phyloP scores from a whole-genome alignment of 92 coral and sea anemone species.

The Pocillopora meandrina region DNA sequence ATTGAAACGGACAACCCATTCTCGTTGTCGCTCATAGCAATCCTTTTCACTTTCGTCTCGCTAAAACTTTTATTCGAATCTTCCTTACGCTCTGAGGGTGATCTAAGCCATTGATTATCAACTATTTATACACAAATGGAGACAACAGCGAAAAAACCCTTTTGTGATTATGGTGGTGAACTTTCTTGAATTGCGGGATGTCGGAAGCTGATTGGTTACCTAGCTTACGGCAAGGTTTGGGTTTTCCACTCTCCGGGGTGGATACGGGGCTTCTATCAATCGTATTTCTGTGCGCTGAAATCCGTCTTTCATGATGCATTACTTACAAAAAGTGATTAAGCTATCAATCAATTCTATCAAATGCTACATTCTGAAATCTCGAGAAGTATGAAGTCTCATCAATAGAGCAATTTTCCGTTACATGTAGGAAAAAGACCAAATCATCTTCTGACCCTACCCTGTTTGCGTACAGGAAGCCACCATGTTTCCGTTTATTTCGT shows the following conservation, averaged over 20 bases:
- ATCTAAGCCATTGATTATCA: not conserved
- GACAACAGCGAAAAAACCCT: not conserved
- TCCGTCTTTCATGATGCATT: not conserved
- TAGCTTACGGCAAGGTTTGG: not conserved
- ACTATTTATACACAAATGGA: not conserved
- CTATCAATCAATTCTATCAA: not conserved
- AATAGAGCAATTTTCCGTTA: not conserved
- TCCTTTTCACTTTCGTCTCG: not conserved
- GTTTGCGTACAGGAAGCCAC: constrained; percentile 28
- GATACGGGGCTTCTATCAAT: not conserved
- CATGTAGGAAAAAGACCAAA: not conserved
- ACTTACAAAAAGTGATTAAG: not conserved
- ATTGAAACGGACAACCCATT: constrained; percentile 35
- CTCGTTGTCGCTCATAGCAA: constrained; percentile 45
- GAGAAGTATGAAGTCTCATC: too few species aligned
- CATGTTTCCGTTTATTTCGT: constrained; percentile 21
- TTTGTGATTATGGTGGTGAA: not conserved
- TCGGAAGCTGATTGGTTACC: constrained; percentile 38
- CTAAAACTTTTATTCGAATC: not conserved
- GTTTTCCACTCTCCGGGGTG: constrained; percentile 19
- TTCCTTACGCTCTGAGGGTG: not conserved
- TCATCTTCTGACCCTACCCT: constrained; percentile 25
- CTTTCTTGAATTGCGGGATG: constrained; percentile 9
- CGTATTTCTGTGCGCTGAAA: not conserved
- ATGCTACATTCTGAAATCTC: not conserved